Evolutionary conservation across 2,113 vertebrate species (phyloP), one percentile per base, ranked within the genome.

Genomic region (Camelus bactrianus): DNA sequence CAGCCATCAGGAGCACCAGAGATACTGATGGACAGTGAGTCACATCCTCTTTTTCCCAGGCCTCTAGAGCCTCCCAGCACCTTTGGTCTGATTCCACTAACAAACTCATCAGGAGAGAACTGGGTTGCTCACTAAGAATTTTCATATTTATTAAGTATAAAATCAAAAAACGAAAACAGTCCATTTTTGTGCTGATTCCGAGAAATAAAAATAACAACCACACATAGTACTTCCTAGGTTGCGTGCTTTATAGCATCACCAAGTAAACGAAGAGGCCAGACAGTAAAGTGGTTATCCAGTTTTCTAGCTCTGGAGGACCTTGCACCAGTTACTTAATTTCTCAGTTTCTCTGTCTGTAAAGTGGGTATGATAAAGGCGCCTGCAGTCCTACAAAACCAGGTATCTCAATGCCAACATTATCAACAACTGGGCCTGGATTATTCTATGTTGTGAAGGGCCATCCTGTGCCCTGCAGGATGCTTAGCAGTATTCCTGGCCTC

Each of bases 131-230:
- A 0, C 38, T 60, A 69, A 69, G 46, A 26, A 69, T 79, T 88
- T 87, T 52, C 50, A 28, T 75, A 62, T 75, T 35, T 85, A 60
- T 84, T 90, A 93, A 73, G 11, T 42, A 60, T 48, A 91, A 96
- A 95, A 54, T 58, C 0, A 64, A 94, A 95, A 72, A 72, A 76
- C 88, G 22, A 93, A 92, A 94, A 67, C 10, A 56, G 83, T 84
- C 4, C 19, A 73, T 92, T 64, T 92, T 38, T 15, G 22, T 50
- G 30, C 35, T 62, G 52, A 30, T 62, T 52, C 62, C 26, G 92
- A 87, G 28, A 76, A 9, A 56, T n/a, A 82, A 79, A 54, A 5
- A 13, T 38, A 56, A 73, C n/a, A 76, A 54, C 26, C 11, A 62
- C 56, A 50, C 12, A 70, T 3, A 58, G 7, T 46, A 81, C 4